phyloP scores from a whole-genome alignment of 2,888 invertebrate genomes.

The Epicampocera succincta region DNA sequence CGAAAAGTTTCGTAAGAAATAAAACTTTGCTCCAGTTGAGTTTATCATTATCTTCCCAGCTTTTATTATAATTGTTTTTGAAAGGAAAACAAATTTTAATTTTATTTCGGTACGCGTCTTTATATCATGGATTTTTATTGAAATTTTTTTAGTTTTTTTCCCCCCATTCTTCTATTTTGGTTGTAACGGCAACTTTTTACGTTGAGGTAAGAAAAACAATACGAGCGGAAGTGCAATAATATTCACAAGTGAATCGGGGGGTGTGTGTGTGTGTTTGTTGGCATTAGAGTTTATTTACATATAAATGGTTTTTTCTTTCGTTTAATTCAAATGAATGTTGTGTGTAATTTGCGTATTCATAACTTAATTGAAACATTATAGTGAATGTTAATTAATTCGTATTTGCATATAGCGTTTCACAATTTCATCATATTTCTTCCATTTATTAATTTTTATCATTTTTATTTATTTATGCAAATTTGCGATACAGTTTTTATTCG shows the following conservation, averaged over 20 bases:
- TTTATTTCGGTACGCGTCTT: conserved; percentile 10
- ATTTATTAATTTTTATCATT: neutral
- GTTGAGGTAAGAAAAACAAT: conserved; percentile 1
- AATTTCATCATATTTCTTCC: neutral
- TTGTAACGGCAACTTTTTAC: conserved; percentile 30
- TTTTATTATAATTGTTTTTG: conserved; percentile 52
- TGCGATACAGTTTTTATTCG: no score
- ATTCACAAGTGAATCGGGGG: no score
- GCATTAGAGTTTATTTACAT: conserved; percentile 22
- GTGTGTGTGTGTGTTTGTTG: neutral
- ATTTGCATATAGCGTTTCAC: conserved; percentile 47
- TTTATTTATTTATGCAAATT: neutral
- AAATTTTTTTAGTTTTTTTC: conserved; percentile 8
- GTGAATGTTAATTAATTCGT: conserved; percentile 65
- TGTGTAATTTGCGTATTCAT: conserved; percentile 24
- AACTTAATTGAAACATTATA: conserved; percentile 65
- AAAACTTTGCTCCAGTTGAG: conserved; percentile 28
- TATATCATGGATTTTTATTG: conserved; percentile 11
- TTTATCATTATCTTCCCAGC: conserved; percentile 55
- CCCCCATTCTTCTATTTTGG: conserved; percentile 2
- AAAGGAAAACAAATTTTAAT: conserved; percentile 41
- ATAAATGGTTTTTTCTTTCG: conserved; percentile 30
- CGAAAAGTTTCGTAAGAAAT: conserved; percentile 29
- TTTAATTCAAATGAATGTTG: neutral
- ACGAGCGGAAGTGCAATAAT: neutral